These are phyloP conservation scores for Propithecus perrieri DNA, from an alignment of 2,797 vertebrate species.

Conservation along the genomic window DNA sequence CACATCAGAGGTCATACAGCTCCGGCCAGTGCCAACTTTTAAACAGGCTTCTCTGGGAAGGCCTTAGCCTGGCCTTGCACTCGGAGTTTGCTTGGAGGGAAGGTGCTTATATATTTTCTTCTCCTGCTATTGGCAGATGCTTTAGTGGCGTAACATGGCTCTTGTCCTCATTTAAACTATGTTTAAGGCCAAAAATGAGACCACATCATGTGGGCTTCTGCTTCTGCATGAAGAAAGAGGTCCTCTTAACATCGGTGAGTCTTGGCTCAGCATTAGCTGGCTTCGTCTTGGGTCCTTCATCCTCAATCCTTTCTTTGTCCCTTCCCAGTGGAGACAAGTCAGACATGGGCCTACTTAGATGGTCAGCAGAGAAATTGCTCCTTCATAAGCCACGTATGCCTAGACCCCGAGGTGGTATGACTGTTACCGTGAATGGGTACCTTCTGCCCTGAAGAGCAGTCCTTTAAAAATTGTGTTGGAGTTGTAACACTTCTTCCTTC, in stretches of 20 bases:
- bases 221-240: neutral
- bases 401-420: neutral
- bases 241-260: neutral
- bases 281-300: neutral
- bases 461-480: neutral
- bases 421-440: accelerated
- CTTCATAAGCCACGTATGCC: neutral
- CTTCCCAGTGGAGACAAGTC: neutral
- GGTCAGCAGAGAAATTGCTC: neutral
- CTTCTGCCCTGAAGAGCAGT: neutral
- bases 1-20: neutral
- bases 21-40: neutral
- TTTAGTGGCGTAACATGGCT: neutral
- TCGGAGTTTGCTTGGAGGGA: neutral
- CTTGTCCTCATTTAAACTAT: neutral
- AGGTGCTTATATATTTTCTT: neutral
- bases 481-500: neutral
- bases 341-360: neutral
- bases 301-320: neutral
- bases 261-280: neutral
- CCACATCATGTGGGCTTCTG: neutral
- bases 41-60: neutral
- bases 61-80: neutral
- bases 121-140: neutral
- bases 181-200: neutral